A percentile compares a stretch with the other conserved stretches of the same genome.
Conservation (phyloP, 2,113 vertebrate species). For the Pyrgilauda ruficollis region DNA sequence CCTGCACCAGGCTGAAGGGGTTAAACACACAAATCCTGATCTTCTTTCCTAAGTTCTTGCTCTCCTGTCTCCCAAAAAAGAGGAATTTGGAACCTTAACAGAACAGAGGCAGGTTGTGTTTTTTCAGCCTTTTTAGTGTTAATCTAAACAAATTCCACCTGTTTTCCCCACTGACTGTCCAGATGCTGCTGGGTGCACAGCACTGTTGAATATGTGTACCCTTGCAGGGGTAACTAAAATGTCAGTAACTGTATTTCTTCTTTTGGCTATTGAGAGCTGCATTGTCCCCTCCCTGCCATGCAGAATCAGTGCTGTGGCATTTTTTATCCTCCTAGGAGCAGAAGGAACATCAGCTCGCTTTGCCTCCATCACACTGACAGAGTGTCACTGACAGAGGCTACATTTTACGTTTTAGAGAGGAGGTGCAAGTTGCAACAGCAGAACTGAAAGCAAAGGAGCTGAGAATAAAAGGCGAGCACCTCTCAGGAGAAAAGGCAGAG, state of each 20-base stretch:
- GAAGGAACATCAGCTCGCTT: background rate
- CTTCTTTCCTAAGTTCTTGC: background rate
- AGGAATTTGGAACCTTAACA: background rate
- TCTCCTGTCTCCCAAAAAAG: background rate
- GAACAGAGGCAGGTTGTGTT: background rate
- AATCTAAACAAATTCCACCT: background rate
- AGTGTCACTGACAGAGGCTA: background rate
- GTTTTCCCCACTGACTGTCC: background rate
- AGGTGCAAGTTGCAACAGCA: background rate
- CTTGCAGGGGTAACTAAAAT: background rate
- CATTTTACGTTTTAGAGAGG: background rate
- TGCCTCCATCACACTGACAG: background rate
- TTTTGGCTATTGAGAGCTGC: background rate
- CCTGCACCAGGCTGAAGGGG: background rate
- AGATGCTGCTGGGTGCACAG: background rate
- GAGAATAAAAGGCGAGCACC: background rate
- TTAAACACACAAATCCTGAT: background rate
- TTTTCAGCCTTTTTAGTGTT: background rate
- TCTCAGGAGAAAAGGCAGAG: background rate
- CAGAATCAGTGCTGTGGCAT: background rate
- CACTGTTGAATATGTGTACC: background rate
- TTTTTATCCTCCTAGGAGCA: background rate
- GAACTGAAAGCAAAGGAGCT: background rate
- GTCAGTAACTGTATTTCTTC: background rate
- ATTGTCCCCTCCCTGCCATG: background rate